Evolutionary conservation across 2,888 invertebrate genomes (phyloP).

Genomic region (Aleiodes alternator): DNA sequence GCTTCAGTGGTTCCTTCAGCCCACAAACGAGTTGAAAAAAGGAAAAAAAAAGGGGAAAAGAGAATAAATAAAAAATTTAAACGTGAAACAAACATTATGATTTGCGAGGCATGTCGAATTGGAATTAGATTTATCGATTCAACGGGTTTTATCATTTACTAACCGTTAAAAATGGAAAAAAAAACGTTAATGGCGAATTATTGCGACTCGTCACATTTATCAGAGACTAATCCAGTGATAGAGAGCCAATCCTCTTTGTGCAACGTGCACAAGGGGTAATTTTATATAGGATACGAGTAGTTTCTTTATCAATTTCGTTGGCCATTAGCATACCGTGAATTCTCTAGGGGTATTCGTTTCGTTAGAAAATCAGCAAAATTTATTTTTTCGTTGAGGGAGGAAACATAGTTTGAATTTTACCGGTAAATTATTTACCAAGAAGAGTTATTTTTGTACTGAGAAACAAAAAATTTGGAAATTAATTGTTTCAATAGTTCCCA

Average conservation of each 20-base stretch:
- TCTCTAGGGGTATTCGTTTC: slow-evolving; percentile 43
- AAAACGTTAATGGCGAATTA: slow-evolving; percentile 71
- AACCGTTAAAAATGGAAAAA: too few relatives aligned
- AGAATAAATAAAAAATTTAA: background rate
- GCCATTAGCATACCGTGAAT: slow-evolving; percentile 43
- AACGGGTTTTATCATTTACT: slow-evolving; percentile 31
- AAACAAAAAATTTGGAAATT: too few relatives aligned
- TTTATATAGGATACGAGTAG: slow-evolving; percentile 37
- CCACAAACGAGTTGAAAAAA: too few relatives aligned
- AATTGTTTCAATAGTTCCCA: too few relatives aligned
- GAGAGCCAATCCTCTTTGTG: slow-evolving; percentile 33
- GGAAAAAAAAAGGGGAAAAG: too few relatives aligned
- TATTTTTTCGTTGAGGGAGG: slow-evolving; percentile 40
- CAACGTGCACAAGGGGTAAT: slow-evolving; percentile 15
- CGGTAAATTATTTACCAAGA: slow-evolving; percentile 34
- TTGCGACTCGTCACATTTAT: slow-evolving; percentile 58
- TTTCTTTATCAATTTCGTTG: slow-evolving; percentile 15
- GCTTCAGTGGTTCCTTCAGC: too few relatives aligned
- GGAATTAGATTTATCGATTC: slow-evolving; percentile 41
- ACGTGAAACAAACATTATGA: slow-evolving; percentile 37
- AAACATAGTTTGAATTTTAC: background rate
- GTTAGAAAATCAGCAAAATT: slow-evolving; percentile 44
- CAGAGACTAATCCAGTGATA: slow-evolving; percentile 45
- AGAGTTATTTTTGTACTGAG: too few relatives aligned
- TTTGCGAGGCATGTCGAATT: slow-evolving; percentile 42